Evolutionary conservation across 2,888 invertebrate species (phyloP).

Genomic region (Sinodicranocentrus sp.): DNA sequence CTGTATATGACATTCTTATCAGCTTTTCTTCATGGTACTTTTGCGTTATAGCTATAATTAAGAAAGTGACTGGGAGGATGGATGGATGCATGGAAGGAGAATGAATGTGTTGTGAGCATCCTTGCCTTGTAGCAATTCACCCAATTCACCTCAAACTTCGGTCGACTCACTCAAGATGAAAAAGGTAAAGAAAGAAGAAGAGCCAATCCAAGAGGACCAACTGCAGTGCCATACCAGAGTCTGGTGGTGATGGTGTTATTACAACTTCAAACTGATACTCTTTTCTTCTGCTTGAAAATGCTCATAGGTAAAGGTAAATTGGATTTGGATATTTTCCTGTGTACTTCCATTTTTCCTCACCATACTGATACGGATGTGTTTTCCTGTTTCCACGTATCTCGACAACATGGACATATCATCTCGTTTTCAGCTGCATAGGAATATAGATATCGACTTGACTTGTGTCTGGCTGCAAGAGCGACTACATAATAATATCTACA

Average conservation of each 20-base stretch:
- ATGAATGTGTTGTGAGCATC: too few relatives aligned
- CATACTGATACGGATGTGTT: background rate
- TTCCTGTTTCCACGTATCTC: background rate
- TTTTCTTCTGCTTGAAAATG: background rate
- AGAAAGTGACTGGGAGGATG: background rate
- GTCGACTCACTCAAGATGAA: background rate
- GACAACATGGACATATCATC: background rate
- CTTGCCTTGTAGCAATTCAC: background rate
- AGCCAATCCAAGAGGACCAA: background rate
- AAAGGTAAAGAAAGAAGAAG: background rate
- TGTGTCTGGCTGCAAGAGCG: background rate
- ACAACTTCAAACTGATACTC: background rate
- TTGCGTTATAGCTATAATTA: background rate
- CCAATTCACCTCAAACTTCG: conserved; percentile 22
- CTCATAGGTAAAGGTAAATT: background rate
- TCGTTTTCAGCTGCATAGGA: background rate
- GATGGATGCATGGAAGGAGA: background rate
- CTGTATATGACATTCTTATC: conserved; percentile 1
- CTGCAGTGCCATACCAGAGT: conserved; percentile 12
- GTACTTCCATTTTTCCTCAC: background rate
- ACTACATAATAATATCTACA: background rate
- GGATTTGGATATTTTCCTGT: background rate
- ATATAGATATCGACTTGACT: background rate
- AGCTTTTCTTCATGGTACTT: background rate
- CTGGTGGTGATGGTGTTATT: background rate